Percentiles rank a stretch among this genome's conserved stretches.
Evolutionary conservation across 1,140 invertebrate genomes (phyloP).

Genomic region (Drosophila erecta): DNA sequence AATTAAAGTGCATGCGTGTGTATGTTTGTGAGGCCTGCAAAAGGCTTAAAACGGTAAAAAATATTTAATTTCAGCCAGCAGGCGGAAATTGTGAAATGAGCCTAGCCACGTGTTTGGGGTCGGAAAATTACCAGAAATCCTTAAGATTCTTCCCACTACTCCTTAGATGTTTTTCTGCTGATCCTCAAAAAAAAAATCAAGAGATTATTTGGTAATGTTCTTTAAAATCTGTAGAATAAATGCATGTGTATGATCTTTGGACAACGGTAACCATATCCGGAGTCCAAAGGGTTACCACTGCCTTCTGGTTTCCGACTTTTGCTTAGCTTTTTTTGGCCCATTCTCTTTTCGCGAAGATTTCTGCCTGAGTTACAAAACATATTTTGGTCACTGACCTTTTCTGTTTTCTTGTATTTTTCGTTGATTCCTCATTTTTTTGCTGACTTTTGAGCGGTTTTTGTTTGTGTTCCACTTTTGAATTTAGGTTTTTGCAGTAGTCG

Average conservation of each 20-base stretch:
- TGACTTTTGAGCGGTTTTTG: slow-evolving; percentile 48
- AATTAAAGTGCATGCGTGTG: slow-evolving; percentile 66
- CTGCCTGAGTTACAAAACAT: slow-evolving; percentile 61
- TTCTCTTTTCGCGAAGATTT: slow-evolving; percentile 58
- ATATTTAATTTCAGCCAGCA: slow-evolving; percentile 24
- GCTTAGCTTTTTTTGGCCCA: slow-evolving; percentile 42
- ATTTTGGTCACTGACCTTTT: slow-evolving; percentile 68
- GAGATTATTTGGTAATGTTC: background rate
- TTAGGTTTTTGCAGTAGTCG: slow-evolving; percentile 58
- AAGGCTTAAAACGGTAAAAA: slow-evolving; percentile 47
- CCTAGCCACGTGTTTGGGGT: slow-evolving; percentile 12
- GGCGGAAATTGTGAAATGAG: slow-evolving; percentile 54
- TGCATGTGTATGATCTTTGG: background rate
- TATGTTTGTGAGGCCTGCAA: slow-evolving; percentile 30
- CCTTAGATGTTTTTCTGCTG: too few species aligned
- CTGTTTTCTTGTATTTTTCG: slow-evolving; percentile 48
- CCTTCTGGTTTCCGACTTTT: slow-evolving; percentile 22
- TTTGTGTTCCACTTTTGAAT: slow-evolving; percentile 66
- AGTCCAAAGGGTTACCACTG: slow-evolving; percentile 42
- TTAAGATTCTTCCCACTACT: background rate
- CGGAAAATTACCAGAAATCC: slow-evolving; percentile 12
- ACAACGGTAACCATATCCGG: slow-evolving; percentile 38
- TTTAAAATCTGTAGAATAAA: background rate
- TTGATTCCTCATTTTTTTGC: slow-evolving; percentile 44
- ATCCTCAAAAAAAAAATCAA: too few species aligned